Percentiles rank a stretch among this genome's conserved stretches.
phyloP scores from a whole-genome alignment of 2,797 vertebrate species.

The Scarus forsteni region DNA sequence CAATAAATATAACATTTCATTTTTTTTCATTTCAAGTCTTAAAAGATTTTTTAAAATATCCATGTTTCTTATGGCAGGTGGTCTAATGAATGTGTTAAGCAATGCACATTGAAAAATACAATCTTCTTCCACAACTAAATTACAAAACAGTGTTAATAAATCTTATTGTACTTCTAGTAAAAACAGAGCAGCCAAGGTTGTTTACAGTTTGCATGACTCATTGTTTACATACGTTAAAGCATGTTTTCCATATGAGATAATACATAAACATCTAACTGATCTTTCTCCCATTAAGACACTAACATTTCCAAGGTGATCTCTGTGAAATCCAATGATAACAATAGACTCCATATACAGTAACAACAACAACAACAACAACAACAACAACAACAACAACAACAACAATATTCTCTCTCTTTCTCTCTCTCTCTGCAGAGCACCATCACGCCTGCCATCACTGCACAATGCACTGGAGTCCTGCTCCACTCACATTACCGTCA shows the following conservation, averaged over 20 bases:
- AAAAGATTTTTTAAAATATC: no score
- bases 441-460: constrained; percentile 14
- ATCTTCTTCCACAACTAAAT: neutral
- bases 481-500: constrained; percentile 19
- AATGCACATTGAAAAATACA: neutral
- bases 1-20: no score
- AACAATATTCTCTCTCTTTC: constrained; percentile 10
- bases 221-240: neutral
- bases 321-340: constrained; percentile 29
- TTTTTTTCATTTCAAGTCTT: no score
- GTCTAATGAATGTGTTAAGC: no score
- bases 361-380: neutral
- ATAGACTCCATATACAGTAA: neutral
- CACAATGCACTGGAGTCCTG: neutral
- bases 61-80: no score
- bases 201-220: neutral
- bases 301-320: constrained; percentile 20
- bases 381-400: no score
- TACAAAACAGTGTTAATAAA: neutral
- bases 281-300: constrained; percentile 22
- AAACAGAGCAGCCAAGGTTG: neutral
- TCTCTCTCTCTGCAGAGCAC: constrained; percentile 14
- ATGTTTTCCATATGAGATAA: constrained; percentile 11
- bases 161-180: neutral
- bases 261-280: constrained; percentile 21